Conservation (phyloP, 2,888 invertebrate genomes). For the Bursaphelenchus okinawaensis region DNA sequence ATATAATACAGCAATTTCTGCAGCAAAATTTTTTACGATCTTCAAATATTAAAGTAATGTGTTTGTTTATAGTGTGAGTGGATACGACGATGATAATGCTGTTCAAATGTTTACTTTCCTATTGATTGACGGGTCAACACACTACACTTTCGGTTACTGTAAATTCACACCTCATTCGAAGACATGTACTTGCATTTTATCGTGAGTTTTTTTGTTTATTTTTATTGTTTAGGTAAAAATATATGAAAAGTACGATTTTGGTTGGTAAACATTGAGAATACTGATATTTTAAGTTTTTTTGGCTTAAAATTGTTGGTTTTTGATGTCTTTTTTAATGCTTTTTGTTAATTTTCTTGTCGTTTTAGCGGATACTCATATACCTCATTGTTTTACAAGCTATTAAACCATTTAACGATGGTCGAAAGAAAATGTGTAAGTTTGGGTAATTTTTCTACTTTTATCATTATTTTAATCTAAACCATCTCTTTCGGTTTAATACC, state of each 20-base stretch:
- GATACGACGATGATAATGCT: slow-evolving; percentile 59
- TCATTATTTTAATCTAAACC: too few relatives aligned
- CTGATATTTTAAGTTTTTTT: neutral
- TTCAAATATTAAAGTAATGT: neutral
- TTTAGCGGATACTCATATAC: slow-evolving; percentile 91
- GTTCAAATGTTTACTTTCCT: slow-evolving; percentile 95
- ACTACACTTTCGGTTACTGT: slow-evolving; percentile 95
- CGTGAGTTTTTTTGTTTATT: slow-evolving; percentile 49
- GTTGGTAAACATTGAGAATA: neutral
- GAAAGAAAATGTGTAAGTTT: slow-evolving; percentile 59
- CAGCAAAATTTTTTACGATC: too few relatives aligned
- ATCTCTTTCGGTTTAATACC: too few relatives aligned
- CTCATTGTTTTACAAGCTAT: slow-evolving; percentile 81
- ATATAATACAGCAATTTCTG: too few relatives aligned
- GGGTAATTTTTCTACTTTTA: neutral
- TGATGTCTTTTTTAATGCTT: neutral
- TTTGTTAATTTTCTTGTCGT: slow-evolving; percentile 11
- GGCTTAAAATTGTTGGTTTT: too few relatives aligned
- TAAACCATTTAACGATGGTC: slow-evolving; percentile 76
- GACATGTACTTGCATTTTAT: slow-evolving; percentile 67
- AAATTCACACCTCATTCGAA: slow-evolving; percentile 84
- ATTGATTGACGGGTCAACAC: slow-evolving; percentile 84
- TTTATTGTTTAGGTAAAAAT: slow-evolving; percentile 5
- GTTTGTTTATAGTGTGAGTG: neutral
- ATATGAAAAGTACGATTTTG: neutral